Evolutionary conservation across 2,113 vertebrate genomes (phyloP).

Genomic region (Nyctereutes procyonoides): DNA sequence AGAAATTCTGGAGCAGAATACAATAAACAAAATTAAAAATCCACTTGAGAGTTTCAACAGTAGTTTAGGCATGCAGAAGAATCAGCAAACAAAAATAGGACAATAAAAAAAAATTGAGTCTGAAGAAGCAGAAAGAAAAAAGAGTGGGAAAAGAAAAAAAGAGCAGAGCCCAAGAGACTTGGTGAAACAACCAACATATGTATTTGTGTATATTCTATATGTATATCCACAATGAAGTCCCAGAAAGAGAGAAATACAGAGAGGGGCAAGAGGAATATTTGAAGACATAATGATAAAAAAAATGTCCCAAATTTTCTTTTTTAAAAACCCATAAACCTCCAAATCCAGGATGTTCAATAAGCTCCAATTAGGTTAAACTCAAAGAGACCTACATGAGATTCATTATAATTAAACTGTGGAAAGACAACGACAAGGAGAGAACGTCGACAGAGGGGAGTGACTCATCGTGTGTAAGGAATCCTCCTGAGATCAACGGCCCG

Average conservation of each 20-base stretch:
- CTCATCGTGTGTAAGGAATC: background rate
- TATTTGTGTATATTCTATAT: background rate
- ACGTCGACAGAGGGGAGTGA: background rate
- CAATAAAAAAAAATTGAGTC: background rate
- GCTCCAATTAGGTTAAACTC: background rate
- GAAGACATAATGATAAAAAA: background rate
- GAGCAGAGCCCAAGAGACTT: too few relatives aligned
- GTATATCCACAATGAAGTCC: background rate
- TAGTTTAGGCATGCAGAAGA: background rate
- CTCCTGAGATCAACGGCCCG: background rate
- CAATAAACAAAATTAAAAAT: background rate
- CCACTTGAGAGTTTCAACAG: background rate
- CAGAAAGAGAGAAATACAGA: background rate
- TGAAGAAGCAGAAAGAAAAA: background rate
- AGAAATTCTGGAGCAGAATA: background rate
- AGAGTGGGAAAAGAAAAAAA: background rate
- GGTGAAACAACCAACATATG: background rate
- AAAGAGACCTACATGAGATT: background rate
- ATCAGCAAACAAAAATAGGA: background rate
- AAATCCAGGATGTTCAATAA: background rate
- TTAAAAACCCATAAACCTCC: background rate
- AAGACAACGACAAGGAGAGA: background rate
- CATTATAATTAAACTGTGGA: background rate
- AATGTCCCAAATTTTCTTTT: background rate
- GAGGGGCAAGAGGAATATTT: background rate